Evolutionary conservation across 1,140 invertebrate species (phyloP).

Genomic region (Yoshiicerus persimilis): DNA sequence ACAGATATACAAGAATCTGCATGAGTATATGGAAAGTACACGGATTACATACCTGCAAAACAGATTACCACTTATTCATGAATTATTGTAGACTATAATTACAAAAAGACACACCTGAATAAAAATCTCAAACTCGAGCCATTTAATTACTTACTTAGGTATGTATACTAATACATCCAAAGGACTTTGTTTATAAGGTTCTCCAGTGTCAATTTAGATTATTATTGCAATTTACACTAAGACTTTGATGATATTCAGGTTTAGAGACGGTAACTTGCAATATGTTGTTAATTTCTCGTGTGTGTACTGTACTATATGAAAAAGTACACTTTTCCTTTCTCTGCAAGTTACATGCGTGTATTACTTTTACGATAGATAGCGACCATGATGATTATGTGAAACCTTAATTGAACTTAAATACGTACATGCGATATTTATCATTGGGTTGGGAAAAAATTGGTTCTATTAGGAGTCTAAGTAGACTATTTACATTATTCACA

Average conservation of each 20-base stretch:
- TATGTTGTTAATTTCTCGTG: too few species aligned
- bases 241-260: background rate
- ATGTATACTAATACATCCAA: background rate
- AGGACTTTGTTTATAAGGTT: background rate
- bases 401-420: background rate
- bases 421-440: background rate
- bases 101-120: background rate
- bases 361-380: background rate
- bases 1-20: too few species aligned
- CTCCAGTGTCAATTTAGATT: background rate
- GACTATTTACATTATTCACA: background rate
- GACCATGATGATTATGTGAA: background rate
- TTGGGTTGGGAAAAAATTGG: background rate
- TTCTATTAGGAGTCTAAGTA: background rate
- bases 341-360: background rate
- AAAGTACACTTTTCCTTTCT: background rate
- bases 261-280: background rate
- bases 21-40: background rate
- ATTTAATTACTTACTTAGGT: background rate
- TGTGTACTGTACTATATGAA: background rate
- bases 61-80: background rate
- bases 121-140: background rate
- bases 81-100: background rate
- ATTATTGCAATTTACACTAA: constrained; percentile 2
- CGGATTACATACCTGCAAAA: background rate